phyloP scores from a whole-genome alignment of 2,113 vertebrate genomes.

The Platysteira castanea region DNA sequence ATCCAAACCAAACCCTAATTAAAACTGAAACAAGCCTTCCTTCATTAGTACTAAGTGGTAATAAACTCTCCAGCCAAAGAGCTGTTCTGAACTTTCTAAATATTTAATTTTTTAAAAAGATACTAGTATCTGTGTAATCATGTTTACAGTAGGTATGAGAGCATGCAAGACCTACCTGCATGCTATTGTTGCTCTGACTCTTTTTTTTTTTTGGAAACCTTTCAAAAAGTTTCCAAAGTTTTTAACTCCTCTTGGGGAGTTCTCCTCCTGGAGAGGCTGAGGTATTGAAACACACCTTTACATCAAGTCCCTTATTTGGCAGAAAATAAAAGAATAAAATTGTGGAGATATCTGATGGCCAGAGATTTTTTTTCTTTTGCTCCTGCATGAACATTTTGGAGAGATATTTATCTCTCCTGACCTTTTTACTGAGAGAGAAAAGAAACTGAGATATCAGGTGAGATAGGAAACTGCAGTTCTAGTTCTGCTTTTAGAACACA shows the following conservation, averaged over 20 bases:
- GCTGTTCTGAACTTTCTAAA: background rate
- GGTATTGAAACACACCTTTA: background rate
- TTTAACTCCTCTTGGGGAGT: background rate
- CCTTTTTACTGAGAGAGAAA: background rate
- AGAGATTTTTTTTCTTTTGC: background rate
- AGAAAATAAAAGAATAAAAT: background rate
- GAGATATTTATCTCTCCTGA: background rate
- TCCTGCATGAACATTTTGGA: background rate
- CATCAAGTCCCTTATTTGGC: background rate
- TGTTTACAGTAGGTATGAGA: background rate
- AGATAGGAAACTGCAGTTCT: background rate
- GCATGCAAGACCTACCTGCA: background rate
- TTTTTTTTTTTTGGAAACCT: background rate
- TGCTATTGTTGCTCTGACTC: background rate
- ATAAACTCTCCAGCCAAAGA: background rate
- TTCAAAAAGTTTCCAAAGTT: background rate
- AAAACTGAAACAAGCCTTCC: background rate
- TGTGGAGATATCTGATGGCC: background rate
- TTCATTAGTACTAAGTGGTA: background rate
- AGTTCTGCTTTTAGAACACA: background rate
- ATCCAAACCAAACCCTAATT: background rate
- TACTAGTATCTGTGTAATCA: background rate
- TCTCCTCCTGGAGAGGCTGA: background rate
- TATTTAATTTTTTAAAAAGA: background rate
- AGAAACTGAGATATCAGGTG: background rate